Percentiles rank a stretch among this genome's conserved stretches.
Conservation (phyloP, 2,888 invertebrate species). For the Amphipyra tragopoginis region DNA sequence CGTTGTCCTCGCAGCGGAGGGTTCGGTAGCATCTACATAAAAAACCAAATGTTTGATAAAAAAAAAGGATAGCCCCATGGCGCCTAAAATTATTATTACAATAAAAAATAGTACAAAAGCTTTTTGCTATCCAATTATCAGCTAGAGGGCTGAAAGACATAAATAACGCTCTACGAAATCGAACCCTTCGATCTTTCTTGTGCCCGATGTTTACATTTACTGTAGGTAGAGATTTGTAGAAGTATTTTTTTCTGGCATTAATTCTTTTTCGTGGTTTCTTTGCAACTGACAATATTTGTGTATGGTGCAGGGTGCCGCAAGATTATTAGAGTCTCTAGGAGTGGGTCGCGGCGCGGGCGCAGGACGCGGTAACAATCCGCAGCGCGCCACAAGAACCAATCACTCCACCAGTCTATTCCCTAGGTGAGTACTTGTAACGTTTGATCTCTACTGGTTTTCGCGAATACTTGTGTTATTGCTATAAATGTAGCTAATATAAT, state of each 20-base stretch:
- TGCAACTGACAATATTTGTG: slow-evolving; percentile 1
- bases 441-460: too few species aligned
- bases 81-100: too few species aligned
- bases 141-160: too few species aligned
- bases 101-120: too few species aligned
- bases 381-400: slow-evolving; percentile 85
- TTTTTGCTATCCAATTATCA: too few species aligned
- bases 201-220: not conserved
- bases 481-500: too few species aligned
- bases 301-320: slow-evolving; percentile 75
- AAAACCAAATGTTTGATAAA: not conserved
- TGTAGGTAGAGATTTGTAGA: too few species aligned
- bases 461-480: too few species aligned
- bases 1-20: slow-evolving; percentile 8
- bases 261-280: not conserved
- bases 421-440: slow-evolving; percentile 80
- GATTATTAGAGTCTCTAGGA: slow-evolving; percentile 81
- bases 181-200: not conserved
- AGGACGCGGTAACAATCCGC: slow-evolving; percentile 76
- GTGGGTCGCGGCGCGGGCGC: slow-evolving; percentile 78
- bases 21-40: not conserved
- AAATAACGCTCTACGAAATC: too few species aligned
- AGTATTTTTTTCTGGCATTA: not conserved
- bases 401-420: slow-evolving; percentile 92
- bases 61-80: too few species aligned